Evolutionary conservation across 2,113 vertebrate genomes (phyloP), one percentile per base, ranked within the genome.

Genomic region (Nothocercus julius): DNA sequence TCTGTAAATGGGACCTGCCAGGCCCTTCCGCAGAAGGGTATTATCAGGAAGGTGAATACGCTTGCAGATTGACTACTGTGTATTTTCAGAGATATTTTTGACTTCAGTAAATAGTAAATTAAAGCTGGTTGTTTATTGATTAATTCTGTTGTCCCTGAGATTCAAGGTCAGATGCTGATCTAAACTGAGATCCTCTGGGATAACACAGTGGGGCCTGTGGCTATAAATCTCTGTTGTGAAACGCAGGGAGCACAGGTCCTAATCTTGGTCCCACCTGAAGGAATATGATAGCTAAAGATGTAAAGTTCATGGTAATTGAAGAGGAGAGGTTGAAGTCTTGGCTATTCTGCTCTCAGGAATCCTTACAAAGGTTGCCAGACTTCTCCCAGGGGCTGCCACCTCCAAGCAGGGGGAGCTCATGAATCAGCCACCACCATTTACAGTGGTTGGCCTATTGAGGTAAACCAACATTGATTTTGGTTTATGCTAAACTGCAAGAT

Each of bases 401-500:
- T 78, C 45, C 36, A 67, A 34, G 61, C 32, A 90, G 21, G 1
- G 1, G 30, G 56, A 68, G 32, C 69, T 64, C 42, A 56, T 88
- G 77, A 96, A 94, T 95, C 92, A 95, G 42, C 64, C 83, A 89
- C 85, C 1, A 7, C 76, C 88, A 53, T 11, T 89, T 93, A 68
- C 32, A 92, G 62, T 42, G 20, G 49, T 8, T 61, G 64, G 69
- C 61, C 88, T 92, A 7, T 95, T 95, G 85, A 88, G 80, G 90
- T 67, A 96, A 95, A 95, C 88, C 94, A 89, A 40, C 83, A 96
- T 92, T 92, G 94, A 95, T 93, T 96, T 76, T 95, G 83, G 92
- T 92, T 89, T 89, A 51, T 79, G 81, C 69, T 93, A 85, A 92
- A 89, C 83, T 51, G 49, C 20, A 84, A 88, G 42, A 51, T 53